A percentile compares a stretch with the other conserved stretches of the same genome.
phyloP scores from a whole-genome alignment of 2,113 vertebrate genomes.

The Corythornis cristatus region DNA sequence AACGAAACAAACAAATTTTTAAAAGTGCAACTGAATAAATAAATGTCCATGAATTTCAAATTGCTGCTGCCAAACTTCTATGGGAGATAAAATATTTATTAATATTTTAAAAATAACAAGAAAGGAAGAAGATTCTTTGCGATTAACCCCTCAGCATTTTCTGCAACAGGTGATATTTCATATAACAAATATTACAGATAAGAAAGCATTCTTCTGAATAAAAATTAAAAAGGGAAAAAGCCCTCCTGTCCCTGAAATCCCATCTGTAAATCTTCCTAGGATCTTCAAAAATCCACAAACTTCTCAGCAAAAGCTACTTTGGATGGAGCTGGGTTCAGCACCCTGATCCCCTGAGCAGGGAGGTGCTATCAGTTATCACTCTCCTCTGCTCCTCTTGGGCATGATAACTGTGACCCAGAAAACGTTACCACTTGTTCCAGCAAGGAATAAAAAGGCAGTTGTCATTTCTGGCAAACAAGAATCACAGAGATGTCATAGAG shows the following conservation, averaged over 20 bases:
- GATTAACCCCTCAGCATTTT: no score
- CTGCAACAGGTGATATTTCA: no score
- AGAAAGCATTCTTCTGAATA: no score
- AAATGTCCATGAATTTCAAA: no score
- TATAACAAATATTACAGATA: no score
- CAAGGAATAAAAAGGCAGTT: not conserved
- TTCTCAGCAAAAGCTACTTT: not conserved
- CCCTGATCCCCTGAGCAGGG: not conserved
- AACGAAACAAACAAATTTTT: no score
- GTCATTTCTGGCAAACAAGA: not conserved
- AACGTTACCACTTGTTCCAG: not conserved
- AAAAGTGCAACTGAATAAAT: no score
- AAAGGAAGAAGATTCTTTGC: no score
- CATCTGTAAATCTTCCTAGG: not conserved
- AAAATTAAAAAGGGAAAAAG: not conserved
- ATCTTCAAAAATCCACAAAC: not conserved
- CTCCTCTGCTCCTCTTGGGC: not conserved
- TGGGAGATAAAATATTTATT: no score
- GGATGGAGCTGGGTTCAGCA: not conserved
- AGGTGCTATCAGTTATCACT: no score
- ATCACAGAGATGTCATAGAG: not conserved
- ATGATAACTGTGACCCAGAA: not conserved
- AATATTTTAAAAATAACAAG: no score
- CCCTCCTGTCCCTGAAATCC: not conserved
- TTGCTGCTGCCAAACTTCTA: no score